A percentile compares a stretch with the other conserved stretches of the same genome.
These are phyloP conservation scores for Rhinoptilus africanus DNA, from an alignment of 2,113 vertebrate genomes.

Conservation along the genomic window DNA sequence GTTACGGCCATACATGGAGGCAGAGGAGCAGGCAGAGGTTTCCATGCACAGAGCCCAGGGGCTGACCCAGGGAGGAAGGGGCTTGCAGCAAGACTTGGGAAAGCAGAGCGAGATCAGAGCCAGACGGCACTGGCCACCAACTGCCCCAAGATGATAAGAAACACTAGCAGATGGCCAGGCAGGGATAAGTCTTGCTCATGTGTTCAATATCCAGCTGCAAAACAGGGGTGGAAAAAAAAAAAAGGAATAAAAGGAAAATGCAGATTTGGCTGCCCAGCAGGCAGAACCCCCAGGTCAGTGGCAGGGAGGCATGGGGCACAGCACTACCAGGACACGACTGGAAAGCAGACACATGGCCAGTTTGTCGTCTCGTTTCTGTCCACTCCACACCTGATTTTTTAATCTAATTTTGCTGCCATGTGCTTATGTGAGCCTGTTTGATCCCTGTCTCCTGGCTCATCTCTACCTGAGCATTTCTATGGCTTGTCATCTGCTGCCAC, in stretches of 20 bases:
- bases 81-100: background rate
- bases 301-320: too few species aligned
- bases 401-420: background rate
- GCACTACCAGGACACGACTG: background rate
- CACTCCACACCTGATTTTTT: background rate
- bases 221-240: background rate
- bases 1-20: accelerated
- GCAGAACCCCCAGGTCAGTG: background rate
- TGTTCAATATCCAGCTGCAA: too few species aligned
- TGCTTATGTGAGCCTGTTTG: too few species aligned
- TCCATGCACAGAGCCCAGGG: background rate
- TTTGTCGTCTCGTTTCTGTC: background rate
- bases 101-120: background rate
- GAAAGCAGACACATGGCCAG: background rate
- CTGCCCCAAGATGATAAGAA: background rate
- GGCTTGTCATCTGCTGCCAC: background rate
- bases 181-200: background rate
- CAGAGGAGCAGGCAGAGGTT: background rate
- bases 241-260: background rate
- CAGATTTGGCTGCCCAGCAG: background rate
- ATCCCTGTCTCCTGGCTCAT: background rate
- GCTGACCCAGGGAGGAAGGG: background rate
- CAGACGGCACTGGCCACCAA: accelerated
- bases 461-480: background rate
- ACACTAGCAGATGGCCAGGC: background rate